These are phyloP conservation scores for Cryptus viduatorius DNA, from an alignment of 2,888 invertebrate genomes.

Conservation along the genomic window DNA sequence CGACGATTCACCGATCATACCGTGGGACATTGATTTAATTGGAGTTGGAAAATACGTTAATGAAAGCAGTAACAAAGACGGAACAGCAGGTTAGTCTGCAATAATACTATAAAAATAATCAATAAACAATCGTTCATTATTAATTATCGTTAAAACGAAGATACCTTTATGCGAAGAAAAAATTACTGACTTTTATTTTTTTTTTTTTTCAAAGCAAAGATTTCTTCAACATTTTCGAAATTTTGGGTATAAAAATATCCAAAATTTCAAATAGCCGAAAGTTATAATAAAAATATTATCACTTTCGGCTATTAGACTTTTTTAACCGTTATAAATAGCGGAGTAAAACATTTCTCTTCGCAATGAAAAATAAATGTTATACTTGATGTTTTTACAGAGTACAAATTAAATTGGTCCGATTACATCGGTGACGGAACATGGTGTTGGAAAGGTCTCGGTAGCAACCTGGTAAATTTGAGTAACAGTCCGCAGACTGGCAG, in stretches of 20 bases:
- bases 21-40: slow-evolving; percentile 83
- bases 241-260: no score
- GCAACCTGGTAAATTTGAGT: slow-evolving; percentile 87
- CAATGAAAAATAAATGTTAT: not conserved
- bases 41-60: slow-evolving; percentile 81
- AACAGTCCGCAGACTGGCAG: slow-evolving; percentile 87
- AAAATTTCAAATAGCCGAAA: no score
- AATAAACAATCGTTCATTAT: not conserved
- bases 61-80: slow-evolving; percentile 78
- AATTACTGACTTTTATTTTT: no score
- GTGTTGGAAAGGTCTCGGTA: slow-evolving; percentile 83
- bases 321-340: no score
- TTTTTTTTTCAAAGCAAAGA: no score
- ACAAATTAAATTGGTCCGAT: slow-evolving; percentile 83
- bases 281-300: no score
- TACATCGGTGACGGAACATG: slow-evolving; percentile 83
- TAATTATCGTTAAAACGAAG: not conserved
- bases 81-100: slow-evolving; percentile 74
- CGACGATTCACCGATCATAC: slow-evolving; percentile 82
- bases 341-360: no score
- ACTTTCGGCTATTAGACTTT: no score
- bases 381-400: slow-evolving; percentile 74
- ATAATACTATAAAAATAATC: not conserved
- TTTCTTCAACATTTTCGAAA: no score
- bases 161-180: no score